Conservation (phyloP, 2,797 vertebrate species). For the Bovichtus diacanthus region DNA sequence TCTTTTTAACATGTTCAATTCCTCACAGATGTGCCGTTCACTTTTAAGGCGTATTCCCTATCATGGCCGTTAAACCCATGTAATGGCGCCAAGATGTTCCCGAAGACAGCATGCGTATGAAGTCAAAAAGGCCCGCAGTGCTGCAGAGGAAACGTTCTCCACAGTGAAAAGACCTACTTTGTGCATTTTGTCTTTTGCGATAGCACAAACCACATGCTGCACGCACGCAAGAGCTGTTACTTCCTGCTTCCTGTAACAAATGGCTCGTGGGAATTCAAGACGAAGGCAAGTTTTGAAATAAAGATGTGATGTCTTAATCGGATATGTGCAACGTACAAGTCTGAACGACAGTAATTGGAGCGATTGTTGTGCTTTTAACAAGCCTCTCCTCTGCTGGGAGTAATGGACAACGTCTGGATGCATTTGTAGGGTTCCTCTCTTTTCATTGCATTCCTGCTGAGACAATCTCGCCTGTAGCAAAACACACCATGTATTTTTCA, state of each 20-base stretch:
- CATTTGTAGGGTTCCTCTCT: conserved; percentile 48
- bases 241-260: conserved; percentile 48
- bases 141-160: conserved; percentile 37
- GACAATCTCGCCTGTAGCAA: conserved; percentile 37
- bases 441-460: conserved; percentile 60
- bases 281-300: conserved; percentile 10
- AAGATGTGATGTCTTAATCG: conserved; percentile 61
- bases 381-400: conserved; percentile 53
- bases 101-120: conserved; percentile 59
- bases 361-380: conserved; percentile 70
- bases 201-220: conserved; percentile 51
- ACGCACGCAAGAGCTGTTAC: conserved; percentile 33
- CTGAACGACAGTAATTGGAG: conserved; percentile 52
- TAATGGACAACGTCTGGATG: conserved; percentile 60
- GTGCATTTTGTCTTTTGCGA: conserved; percentile 34
- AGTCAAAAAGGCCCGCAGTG: conserved; percentile 52
- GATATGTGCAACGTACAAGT: conserved; percentile 32
- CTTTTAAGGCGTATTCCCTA: conserved; percentile 83
- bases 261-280: conserved; percentile 32
- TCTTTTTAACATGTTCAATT: conserved; percentile 78
- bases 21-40: conserved; percentile 81
- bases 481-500: conserved; percentile 52
- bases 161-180: conserved; percentile 35
- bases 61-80: conserved; percentile 78
- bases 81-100: conserved; percentile 83